Percentiles rank a stretch among this genome's conserved stretches.
phyloP scores from a whole-genome alignment of 30 jellyfish, hydroid and myxozoan species.

The Haliclystus octoradiatus region DNA sequence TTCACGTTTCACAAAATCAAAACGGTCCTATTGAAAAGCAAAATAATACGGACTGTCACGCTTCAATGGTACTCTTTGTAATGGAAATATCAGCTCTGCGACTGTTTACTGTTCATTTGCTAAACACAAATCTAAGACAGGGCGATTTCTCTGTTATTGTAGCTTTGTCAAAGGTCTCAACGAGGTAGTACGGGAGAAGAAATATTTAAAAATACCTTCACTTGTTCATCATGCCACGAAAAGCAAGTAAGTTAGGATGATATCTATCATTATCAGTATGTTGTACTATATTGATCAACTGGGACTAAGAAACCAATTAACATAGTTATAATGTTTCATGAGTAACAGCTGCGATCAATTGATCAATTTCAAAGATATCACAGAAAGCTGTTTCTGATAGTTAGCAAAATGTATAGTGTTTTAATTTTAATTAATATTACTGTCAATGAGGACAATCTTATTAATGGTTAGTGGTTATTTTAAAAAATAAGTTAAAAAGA shows the following conservation, averaged over 20 bases:
- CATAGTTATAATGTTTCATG: too few species aligned
- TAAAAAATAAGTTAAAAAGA: too few species aligned
- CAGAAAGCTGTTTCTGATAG: too few species aligned
- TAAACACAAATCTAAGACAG: neutral
- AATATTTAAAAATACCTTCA: neutral
- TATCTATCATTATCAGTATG: neutral
- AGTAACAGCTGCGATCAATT: too few species aligned
- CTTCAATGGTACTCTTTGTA: neutral
- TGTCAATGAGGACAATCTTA: too few species aligned
- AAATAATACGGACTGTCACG: neutral
- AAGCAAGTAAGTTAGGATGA: neutral
- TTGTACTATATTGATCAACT: neutral
- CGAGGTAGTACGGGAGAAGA: neutral
- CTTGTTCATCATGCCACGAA: neutral
- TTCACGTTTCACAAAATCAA: neutral
- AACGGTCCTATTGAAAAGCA: neutral
- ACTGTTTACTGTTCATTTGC: neutral
- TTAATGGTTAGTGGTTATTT: too few species aligned
- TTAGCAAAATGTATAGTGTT: neutral
- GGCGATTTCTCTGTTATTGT: too few species aligned
- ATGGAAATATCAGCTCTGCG: neutral
- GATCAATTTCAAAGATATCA: too few species aligned
- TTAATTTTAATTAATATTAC: too few species aligned
- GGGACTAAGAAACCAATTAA: neutral
- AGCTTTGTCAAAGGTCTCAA: too few species aligned